Percentiles rank a stretch among this genome's conserved stretches.
phyloP scores from a whole-genome alignment of 2,113 vertebrate genomes.

The Cynoglossus semilaevis region DNA sequence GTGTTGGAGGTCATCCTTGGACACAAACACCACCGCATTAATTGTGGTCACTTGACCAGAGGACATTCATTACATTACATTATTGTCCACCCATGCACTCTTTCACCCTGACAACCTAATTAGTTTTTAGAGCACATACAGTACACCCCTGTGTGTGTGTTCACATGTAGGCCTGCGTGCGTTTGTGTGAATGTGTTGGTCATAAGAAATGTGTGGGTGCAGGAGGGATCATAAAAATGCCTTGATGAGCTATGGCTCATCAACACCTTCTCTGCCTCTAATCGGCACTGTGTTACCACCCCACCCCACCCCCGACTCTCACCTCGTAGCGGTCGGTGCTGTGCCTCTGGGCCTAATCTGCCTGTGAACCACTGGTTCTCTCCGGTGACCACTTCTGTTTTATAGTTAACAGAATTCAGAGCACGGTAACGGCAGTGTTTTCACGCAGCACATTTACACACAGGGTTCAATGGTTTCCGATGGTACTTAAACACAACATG shows the following conservation, averaged over 20 bases:
- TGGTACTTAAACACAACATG: no score
- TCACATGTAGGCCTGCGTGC: neutral
- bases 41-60: constrained; percentile 68
- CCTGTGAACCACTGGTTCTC: no score
- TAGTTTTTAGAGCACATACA: constrained; percentile 62
- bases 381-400: no score
- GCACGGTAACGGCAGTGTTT: no score
- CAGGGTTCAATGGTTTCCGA: no score
- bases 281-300: constrained; percentile 38
- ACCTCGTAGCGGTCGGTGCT: neutral
- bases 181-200: neutral
- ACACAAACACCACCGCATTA: constrained; percentile 61
- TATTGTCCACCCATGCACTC: constrained; percentile 14
- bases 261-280: constrained; percentile 57
- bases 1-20: constrained; percentile 10
- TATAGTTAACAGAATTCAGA: no score
- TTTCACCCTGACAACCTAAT: constrained; percentile 67
- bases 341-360: no score
- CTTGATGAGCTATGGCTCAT: constrained; percentile 60
- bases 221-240: constrained; percentile 21
- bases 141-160: constrained; percentile 25
- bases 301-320: neutral
- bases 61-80: constrained; percentile 8
- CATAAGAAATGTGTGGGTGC: constrained; percentile 15
- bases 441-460: no score